These are phyloP conservation scores for Watsonalla cultraria DNA, from an alignment of 2,888 invertebrate genomes.

Conservation along the genomic window DNA sequence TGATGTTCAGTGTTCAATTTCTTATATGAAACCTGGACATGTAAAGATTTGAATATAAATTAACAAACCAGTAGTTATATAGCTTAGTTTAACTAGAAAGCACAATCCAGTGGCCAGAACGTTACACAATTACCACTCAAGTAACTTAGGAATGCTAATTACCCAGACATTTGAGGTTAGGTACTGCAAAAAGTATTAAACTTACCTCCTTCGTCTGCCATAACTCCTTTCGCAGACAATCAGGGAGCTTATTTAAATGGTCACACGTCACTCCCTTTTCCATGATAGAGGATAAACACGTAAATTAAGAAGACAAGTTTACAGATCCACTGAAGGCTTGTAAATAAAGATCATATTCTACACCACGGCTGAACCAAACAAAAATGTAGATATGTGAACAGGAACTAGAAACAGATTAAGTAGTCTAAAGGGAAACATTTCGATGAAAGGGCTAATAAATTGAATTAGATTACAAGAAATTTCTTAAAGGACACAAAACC, in stretches of 20 bases:
- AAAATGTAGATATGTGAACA: conserved; percentile 26
- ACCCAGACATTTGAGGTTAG: conserved; percentile 62
- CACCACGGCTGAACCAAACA: conserved; percentile 30
- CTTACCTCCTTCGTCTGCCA: conserved; percentile 71
- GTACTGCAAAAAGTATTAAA: conserved; percentile 24
- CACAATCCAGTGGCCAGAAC: conserved; percentile 9
- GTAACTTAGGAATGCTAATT: conserved; percentile 53
- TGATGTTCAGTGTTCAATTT: too few relatives aligned
- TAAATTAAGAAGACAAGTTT: conserved; percentile 49
- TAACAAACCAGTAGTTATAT: background rate
- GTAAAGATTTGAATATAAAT: background rate
- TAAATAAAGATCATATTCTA: conserved; percentile 59
- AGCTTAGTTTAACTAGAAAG: conserved; percentile 6
- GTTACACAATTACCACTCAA: conserved; percentile 58
- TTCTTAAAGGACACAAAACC: conserved; percentile 58
- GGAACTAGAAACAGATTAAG: conserved; percentile 24
- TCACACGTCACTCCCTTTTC: conserved; percentile 72
- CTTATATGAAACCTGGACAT: conserved; percentile 7
- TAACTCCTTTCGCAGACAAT: conserved; percentile 58
- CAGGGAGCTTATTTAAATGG: conserved; percentile 66
- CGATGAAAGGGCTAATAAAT: conserved; percentile 48
- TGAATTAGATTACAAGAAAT: conserved; percentile 72
- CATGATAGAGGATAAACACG: conserved; percentile 48
- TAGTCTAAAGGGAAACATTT: conserved; percentile 52
- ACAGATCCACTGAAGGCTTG: conserved; percentile 48